phyloP scores from a whole-genome alignment of 2,797 vertebrate species.

The Danio jaintianensis region DNA sequence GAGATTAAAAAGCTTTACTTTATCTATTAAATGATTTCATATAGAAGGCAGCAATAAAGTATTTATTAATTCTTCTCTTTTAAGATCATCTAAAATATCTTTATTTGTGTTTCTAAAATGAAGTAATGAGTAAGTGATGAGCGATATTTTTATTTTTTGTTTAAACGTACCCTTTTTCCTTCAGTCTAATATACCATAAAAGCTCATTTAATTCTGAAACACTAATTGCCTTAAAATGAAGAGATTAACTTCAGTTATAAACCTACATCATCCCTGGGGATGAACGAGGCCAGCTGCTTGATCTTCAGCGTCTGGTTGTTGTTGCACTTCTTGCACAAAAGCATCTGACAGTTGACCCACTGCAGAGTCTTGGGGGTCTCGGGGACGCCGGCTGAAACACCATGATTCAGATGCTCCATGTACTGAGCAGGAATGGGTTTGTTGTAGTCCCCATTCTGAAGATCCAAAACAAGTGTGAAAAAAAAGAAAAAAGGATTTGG shows the following conservation, averaged over 20 bases:
- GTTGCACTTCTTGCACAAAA: conserved; percentile 93
- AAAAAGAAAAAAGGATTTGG: neutral
- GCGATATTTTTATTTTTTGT: no score
- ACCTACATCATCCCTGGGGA: conserved; percentile 90
- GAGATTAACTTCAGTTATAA: conserved; percentile 12
- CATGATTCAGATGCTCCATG: conserved; percentile 95
- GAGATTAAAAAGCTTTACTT: no score
- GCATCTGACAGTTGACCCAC: conserved; percentile 95
- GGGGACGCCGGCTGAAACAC: conserved; percentile 79
- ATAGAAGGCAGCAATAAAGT: no score
- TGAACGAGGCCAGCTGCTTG: conserved; percentile 93
- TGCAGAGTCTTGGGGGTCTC: conserved; percentile 82
- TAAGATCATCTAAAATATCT: no score
- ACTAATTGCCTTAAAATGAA: neutral
- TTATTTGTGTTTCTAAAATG: no score
- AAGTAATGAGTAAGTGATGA: no score
- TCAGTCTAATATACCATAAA: neutral
- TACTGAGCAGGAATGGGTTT: conserved; percentile 98
- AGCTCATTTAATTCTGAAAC: neutral
- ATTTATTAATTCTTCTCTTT: no score
- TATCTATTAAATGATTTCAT: no score
- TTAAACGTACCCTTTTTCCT: no score
- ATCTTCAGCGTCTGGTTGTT: conserved; percentile 93
- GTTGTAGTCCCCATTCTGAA: conserved; percentile 98
- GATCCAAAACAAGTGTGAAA: neutral